A percentile compares a stretch with the other conserved stretches of the same genome.
phyloP scores from a whole-genome alignment of 2,113 vertebrate species.

The Phrynosoma blainvillii region DNA sequence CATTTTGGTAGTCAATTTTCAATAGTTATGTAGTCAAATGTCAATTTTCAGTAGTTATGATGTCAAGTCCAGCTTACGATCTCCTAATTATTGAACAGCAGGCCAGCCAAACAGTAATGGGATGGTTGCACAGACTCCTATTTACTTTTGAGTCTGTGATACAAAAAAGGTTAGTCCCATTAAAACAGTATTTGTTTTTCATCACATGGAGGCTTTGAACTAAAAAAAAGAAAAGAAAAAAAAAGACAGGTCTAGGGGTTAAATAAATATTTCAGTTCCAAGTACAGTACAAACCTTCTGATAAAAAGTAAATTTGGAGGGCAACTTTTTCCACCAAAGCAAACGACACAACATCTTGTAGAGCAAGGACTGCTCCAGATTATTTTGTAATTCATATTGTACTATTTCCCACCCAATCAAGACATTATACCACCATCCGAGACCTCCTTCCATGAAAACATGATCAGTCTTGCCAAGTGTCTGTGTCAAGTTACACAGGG shows the following conservation, averaged over 20 bases:
- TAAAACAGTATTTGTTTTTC: not conserved
- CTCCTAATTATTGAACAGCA: not conserved
- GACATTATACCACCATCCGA: not conserved
- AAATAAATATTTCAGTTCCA: not conserved
- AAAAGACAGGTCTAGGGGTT: rapidly evolving
- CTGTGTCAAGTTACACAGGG: not conserved
- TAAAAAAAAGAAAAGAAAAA: not conserved
- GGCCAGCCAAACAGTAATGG: not conserved
- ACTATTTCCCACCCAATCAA: not conserved
- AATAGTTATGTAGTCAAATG: too few relatives aligned
- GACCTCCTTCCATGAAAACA: not conserved
- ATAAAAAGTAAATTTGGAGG: rapidly evolving
- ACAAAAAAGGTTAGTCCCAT: not conserved
- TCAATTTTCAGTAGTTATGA: too few relatives aligned
- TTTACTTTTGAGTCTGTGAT: not conserved
- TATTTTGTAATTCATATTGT: not conserved
- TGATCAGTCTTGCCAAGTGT: not conserved
- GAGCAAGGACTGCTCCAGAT: rapidly evolving
- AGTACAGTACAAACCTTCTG: rapidly evolving
- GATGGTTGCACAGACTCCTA: not conserved
- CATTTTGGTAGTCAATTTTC: too few relatives aligned
- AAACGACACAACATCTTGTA: not conserved
- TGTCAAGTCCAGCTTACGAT: too few relatives aligned
- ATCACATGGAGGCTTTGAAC: not conserved
- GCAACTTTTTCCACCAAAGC: rapidly evolving